Percentiles rank a stretch among this genome's conserved stretches.
These are phyloP conservation scores for Brassicogethes aeneus DNA, from an alignment of 2,888 invertebrate genomes.

Conservation along the genomic window DNA sequence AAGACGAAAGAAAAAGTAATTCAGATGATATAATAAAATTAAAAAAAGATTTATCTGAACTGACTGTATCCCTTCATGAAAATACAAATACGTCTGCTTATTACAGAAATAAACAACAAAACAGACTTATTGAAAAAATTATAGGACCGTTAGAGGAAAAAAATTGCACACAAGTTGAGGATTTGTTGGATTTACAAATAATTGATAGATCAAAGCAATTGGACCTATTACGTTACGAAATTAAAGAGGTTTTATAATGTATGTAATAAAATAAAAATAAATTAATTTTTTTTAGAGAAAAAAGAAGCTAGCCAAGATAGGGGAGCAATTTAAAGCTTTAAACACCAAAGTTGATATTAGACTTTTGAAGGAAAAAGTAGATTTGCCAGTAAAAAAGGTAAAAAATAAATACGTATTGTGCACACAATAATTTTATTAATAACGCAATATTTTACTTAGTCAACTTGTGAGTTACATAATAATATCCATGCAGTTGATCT, in stretches of 20 bases:
- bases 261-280: conserved; percentile 5
- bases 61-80: conserved; percentile 51
- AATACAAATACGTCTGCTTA: conserved; percentile 45
- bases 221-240: conserved; percentile 63
- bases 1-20: conserved; percentile 63
- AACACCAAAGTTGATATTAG: conserved; percentile 50
- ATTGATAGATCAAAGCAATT: conserved; percentile 63
- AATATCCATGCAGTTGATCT: conserved; percentile 72
- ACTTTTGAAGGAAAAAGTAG: conserved; percentile 35
- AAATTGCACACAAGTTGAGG: conserved; percentile 42
- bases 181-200: conserved; percentile 58
- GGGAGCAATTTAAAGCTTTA: conserved; percentile 53
- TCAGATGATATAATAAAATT: conserved; percentile 59
- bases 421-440: conserved; percentile 23
- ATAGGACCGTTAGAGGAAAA: conserved; percentile 44
- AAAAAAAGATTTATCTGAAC: conserved; percentile 63
- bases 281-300: conserved; percentile 39
- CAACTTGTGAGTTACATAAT: conserved; percentile 64
- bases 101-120: conserved; percentile 21
- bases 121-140: conserved; percentile 26
- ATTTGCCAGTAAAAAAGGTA: conserved; percentile 59
- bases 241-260: conserved; percentile 43
- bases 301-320: conserved; percentile 47
- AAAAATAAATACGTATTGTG: neutral
- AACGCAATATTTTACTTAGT: conserved; percentile 36